Evolutionary conservation across 2,797 vertebrate species (phyloP), one percentile per base, ranked within the genome.

Genomic region (Morus bassanus): DNA sequence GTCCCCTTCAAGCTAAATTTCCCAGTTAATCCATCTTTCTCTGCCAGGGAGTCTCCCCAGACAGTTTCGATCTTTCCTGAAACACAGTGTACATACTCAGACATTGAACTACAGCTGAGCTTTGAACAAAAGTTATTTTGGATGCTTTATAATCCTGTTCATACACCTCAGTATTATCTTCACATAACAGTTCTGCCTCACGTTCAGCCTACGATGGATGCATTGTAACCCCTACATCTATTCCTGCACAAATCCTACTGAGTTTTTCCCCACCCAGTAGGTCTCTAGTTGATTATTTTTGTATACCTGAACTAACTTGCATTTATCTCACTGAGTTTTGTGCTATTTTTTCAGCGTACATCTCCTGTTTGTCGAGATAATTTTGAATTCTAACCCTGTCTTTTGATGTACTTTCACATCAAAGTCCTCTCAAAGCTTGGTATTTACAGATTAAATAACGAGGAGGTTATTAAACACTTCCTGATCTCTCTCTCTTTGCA

Each of bases 371-470:
- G 21, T 89, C 11, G 45, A 91, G 92, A 92, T 85, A 85, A 92
- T 95, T 95, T 89, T 89, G 84, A 92, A 92, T 92, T 91, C 93
- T 81, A 85, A 50, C 64, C 64, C 60, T 65, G 81, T 92, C 89
- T 91, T 96, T 96, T 93, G 93, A 97, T 95, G 91, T 89, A 65
- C 56, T 93, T 83, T 64, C 60, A 91, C 92, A 96, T 96, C 93
- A 96, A 97, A 96, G 95, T 91, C 87, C 48, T 46, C 78, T 83
- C 53, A 83, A 89, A 96, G 57, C 81, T 88, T 94, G 87, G 77
- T 94, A 92, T 96, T 96, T 96, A 95, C 93, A 94, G 95, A 96
- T 89, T 92, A 95, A 95, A 94, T 89, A 92, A 92, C 78, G 41
- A 89, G 81, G 75, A 95, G 87, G 78, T 94, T 92, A 80, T 96